phyloP scores from a whole-genome alignment of 2,888 invertebrate species.

The Elmis aenea region DNA sequence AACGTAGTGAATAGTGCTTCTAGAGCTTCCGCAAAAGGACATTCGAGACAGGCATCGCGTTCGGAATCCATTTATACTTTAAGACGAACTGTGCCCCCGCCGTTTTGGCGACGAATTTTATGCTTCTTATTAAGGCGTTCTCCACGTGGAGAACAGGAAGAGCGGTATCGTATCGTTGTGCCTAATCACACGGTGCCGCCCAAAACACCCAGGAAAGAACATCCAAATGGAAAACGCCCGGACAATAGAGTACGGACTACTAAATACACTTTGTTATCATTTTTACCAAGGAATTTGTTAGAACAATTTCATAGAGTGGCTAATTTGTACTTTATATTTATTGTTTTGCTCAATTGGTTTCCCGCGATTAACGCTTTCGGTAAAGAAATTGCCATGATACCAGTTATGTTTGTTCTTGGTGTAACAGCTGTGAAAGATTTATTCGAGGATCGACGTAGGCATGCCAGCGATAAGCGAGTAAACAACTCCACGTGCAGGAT shows the following conservation, averaged over 20 bases:
- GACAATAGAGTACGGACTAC: constrained; percentile 88
- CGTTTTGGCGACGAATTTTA: constrained; percentile 66
- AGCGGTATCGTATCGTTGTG: constrained; percentile 67
- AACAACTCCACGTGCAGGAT: constrained; percentile 91
- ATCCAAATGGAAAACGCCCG: constrained; percentile 77
- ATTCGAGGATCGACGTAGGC: constrained; percentile 87
- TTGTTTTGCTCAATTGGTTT: constrained; percentile 94
- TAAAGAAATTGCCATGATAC: constrained; percentile 92
- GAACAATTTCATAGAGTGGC: constrained; percentile 98
- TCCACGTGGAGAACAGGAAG: constrained; percentile 55
- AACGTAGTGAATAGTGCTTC: constrained; percentile 34
- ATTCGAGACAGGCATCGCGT: constrained; percentile 83
- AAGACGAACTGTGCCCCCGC: constrained; percentile 65
- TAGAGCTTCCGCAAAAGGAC: constrained; percentile 56
- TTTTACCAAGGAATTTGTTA: constrained; percentile 91
- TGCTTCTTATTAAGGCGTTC: constrained; percentile 57
- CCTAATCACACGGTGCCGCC: constrained; percentile 83
- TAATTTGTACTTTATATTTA: constrained; percentile 96
- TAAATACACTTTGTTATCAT: constrained; percentile 90
- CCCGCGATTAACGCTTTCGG: constrained; percentile 92
- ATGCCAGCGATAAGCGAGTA: constrained; percentile 87
- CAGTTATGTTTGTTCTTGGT: constrained; percentile 88
- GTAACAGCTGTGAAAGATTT: constrained; percentile 94
- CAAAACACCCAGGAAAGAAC: constrained; percentile 71
- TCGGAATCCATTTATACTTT: constrained; percentile 88